phyloP scores from a whole-genome alignment of 2,113 vertebrate species.

The Rhinogobius similis region DNA sequence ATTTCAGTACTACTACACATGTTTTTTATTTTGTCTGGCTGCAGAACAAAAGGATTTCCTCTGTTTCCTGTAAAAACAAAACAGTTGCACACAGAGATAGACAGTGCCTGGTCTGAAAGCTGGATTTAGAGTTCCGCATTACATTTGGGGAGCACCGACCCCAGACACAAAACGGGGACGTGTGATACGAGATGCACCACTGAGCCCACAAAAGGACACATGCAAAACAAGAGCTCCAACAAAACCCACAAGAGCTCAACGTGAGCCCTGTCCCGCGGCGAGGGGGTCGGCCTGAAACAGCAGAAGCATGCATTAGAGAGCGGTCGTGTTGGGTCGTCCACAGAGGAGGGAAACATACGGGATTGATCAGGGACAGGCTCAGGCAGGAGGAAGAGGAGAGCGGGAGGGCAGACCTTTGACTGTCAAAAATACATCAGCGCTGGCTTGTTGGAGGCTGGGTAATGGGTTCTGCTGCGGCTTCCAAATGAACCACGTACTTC shows the following conservation, averaged over 20 bases:
- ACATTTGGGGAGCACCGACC: neutral
- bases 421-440: neutral
- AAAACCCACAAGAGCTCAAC: constrained; percentile 33
- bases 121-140: constrained; percentile 21
- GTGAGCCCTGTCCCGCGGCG: constrained; percentile 35
- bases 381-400: too few relatives aligned
- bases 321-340: constrained; percentile 2
- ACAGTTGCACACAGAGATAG: constrained; percentile 13
- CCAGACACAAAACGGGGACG: constrained; percentile 35
- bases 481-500: neutral
- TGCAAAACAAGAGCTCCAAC: constrained; percentile 22
- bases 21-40: neutral
- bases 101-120: constrained; percentile 12
- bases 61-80: constrained; percentile 15
- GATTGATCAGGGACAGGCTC: too few relatives aligned
- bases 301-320: constrained; percentile 6
- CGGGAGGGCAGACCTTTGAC: neutral
- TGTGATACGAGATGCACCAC: constrained; percentile 26
- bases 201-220: constrained; percentile 42
- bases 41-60: neutral
- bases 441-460: constrained; percentile 1
- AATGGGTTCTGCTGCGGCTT: neutral
- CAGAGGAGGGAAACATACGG: neutral
- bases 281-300: constrained; percentile 17
- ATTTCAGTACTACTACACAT: too few relatives aligned